These are phyloP conservation scores for Pegoplata infirma DNA, from an alignment of 2,888 invertebrate species.

Conservation along the genomic window DNA sequence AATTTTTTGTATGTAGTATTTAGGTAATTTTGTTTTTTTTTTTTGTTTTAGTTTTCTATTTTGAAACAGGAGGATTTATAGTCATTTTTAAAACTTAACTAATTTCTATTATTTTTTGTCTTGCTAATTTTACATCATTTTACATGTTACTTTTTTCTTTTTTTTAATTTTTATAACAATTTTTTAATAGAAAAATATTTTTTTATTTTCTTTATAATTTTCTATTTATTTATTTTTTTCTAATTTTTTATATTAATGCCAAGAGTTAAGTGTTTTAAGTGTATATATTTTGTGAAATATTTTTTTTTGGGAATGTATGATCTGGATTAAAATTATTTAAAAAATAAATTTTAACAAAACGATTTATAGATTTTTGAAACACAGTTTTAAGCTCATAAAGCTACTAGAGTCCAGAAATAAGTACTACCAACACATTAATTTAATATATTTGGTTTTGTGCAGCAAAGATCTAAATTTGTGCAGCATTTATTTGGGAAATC, in stretches of 20 bases:
- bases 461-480: no score
- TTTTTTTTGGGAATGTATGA: not conserved
- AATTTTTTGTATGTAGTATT: not conserved
- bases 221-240: not conserved
- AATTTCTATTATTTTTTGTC: not conserved
- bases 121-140: not conserved
- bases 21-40: not conserved
- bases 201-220: constrained; percentile 6
- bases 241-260: constrained; percentile 21
- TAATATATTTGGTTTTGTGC: no score
- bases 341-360: not conserved
- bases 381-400: no score
- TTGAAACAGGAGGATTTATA: constrained; percentile 23
- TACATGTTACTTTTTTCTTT: not conserved
- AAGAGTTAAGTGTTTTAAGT: constrained; percentile 35
- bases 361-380: no score
- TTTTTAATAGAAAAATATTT: constrained; percentile 49
- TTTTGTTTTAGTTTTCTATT: no score
- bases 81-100: constrained; percentile 35
- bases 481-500: no score
- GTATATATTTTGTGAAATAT: not conserved
- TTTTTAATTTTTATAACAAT: constrained; percentile 23
- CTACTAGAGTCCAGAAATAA: no score
- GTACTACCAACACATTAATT: no score
- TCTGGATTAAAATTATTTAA: not conserved